Evolutionary conservation across 2,888 invertebrate genomes (phyloP), one percentile per base, ranked within the genome.

Genomic region (Mamestra brassicae): DNA sequence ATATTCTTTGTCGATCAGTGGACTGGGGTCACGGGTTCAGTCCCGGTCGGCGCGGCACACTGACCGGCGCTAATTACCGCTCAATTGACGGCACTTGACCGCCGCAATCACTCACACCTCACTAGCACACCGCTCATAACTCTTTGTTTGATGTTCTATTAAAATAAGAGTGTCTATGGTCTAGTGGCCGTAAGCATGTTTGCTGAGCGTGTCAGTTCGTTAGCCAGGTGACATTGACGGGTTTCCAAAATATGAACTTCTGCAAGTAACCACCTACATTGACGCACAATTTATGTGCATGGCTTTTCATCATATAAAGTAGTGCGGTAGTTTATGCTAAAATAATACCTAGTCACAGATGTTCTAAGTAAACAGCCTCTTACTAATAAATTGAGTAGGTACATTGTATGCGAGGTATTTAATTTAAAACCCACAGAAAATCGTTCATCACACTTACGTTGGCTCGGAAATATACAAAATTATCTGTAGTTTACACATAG

Each of bases 61-160:
- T 86, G 85, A 85, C 86, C 85, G 73, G 17, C 72, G 54, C 73
- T 85, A 88, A 89, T 89, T 87, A 88, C 74, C 60, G 65, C 58
- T 76, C 90, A 90, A 88, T 90, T 89, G 89, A 89, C 86, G 79
- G 76, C 68, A 79, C 77, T 87, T 86, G 80, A 81, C 83, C 83
- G 76, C 58, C 80, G 57, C 77, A 67, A 70, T 74, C 67, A 66
- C 69, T 52, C 45, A 57, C 26, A n/a, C 63, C 62, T 79, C 68
- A 60, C 64, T 61, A 15, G 17, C 50, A 34, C 52, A 50, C 11
- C 36, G 54, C 55, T 67, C 67, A 54, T 52, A 45, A 55, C 60
- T 47, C 17, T 57, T 42, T 57, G 42, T 63, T 67, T 54, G 11
- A 17, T 52, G 36, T 54, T 47, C 45, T 47, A 26, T 54, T 26